Evolutionary conservation across 2,888 invertebrate species (phyloP), one percentile per base, ranked within the genome.

Genomic region (Microplitis deprimator): DNA sequence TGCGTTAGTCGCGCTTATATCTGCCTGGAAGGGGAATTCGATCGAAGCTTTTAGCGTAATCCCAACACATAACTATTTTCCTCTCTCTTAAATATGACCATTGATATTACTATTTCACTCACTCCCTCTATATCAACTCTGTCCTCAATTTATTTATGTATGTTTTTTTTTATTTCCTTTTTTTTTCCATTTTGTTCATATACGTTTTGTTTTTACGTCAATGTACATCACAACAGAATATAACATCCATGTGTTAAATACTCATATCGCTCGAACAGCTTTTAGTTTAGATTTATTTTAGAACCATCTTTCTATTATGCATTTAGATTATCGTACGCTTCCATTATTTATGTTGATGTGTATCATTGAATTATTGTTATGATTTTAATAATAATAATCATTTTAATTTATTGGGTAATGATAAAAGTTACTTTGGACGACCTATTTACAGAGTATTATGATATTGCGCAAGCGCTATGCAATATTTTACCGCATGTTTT

Each of bases 381-480:
- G 8, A 13, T 50, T 13, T 13, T 13, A 50, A 50, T 50, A 8
- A 50, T 13, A 50, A 50, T 50, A 50, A 50, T 50, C 4, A 50
- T 50, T 13, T 50, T 50, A 10, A 50, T 50, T 50, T 8, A 50
- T 50, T 50, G 50, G 50, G 50, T 17, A 60, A 40, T 17, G 20
- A 16, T 20, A 8, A 61, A 38, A 17, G 39, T 29, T 13, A 40
- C n/a, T 38, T 13, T 16, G 10, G 71, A 60, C 16, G 71, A 72
- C 71, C 71, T 40, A 62, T 72, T 72, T 72, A 60, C 39, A 40
- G 29, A 41, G 1, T 8, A 16, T n/a, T 16, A 16, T 5, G 6
- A 17, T 16, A 62, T 38, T 40, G 71, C 71, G 71, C 71, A 60
- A 60, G 71, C 71, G 62, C 71, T 4, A 39, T 62, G 62, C 71